Base-by-base conservation (phyloP, 2,888 invertebrate species). In the Halictus quadricinctus region DNA sequence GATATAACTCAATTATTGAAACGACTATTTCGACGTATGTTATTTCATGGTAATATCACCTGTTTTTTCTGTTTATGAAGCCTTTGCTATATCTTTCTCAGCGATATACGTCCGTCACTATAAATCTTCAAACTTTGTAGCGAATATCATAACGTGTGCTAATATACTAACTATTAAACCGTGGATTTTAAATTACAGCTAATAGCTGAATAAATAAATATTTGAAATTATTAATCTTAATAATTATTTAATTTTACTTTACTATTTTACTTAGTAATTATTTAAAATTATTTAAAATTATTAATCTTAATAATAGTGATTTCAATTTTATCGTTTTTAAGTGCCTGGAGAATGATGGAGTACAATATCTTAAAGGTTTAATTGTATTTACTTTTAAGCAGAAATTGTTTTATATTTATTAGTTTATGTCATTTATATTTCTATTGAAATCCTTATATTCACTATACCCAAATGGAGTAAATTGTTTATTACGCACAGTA, bases 1-100 rank as follows among this genome's bases (percentile, higher is more conserved):
- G 66, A 29, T 64, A n/a, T 21, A 76, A 66, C 64, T 66, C 43
- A 36, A 75, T 72, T 72, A 72, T n/a, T 18, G 43, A 60, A 50
- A 13, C 29, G 25, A 66, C 29, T 18, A 25, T 72, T 70, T 54
- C 29, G 41, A 50, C 36, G 41, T 13, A 48, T 48, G 36, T 46
- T 12, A 41, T 69, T 21, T 69, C 21, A 69, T 69, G 43, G 25
- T 73, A 72, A 46, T 15, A 64, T 18, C 6, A n/a, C 21, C 10
- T 6, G 48, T 25, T 41, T 10, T 72, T 43, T 25, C 25, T 58
- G n/a, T 54, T 54, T 48, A 4, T 1, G n/a, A n/a, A n/a, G 29
- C 29, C 18, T 75, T 41, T 25, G 41, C 41, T n/a, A 36, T 43
- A 36, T 69, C 4, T 69, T 41, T 21, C 3, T 21, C 21, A 21